Evolutionary conservation across 1,140 invertebrate species (phyloP), one percentile per base, ranked within the genome.

Genomic region (Pectinophora gossypiella): DNA sequence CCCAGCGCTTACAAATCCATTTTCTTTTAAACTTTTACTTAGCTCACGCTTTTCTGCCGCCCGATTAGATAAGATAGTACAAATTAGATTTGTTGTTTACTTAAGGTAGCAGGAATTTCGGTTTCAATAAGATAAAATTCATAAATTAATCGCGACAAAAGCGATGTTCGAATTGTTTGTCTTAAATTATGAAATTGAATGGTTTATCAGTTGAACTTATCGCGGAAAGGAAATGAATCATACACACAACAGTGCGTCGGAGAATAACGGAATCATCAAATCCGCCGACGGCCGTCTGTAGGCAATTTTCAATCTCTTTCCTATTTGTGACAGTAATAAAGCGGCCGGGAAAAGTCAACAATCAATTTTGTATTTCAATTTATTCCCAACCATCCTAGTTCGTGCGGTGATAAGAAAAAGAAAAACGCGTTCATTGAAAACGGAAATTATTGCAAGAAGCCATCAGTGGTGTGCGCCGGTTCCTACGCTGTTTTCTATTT

Each of bases 351-450:
- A 86, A 85, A 85, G 84, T 86, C 85, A 88, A 87, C 86, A 87
- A 87, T 87, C 86, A 87, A 87, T 87, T 88, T 88, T 87, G 85
- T 86, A 88, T 88, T 87, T 87, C 85, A 82, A 87, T 86, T 85
- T 85, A 85, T 85, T 86, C 81, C 84, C 78, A 78, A 81, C 77
- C 84, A 84, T 85, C 83, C 70, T 81, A 87, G 84, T 87, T 87
- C 72, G 79, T 82, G 72, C 76, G 79, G 67, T 83, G 82, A 82
- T 81, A 83, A 85, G 78, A 83, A 85, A 83, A 85, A 85, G 75
- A 87, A 84, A 85, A 84, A 80, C 72, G 73, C 78, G 4, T 71
- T 88, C 87, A 88, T 86, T 88, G 79, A 72, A 79, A 87, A 79
- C 87, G 87, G 87, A 88, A 88, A 88, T 88, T 88, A 87, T 86